Conservation (phyloP, 2,888 invertebrate genomes). For the Aporophyla nigra region DNA sequence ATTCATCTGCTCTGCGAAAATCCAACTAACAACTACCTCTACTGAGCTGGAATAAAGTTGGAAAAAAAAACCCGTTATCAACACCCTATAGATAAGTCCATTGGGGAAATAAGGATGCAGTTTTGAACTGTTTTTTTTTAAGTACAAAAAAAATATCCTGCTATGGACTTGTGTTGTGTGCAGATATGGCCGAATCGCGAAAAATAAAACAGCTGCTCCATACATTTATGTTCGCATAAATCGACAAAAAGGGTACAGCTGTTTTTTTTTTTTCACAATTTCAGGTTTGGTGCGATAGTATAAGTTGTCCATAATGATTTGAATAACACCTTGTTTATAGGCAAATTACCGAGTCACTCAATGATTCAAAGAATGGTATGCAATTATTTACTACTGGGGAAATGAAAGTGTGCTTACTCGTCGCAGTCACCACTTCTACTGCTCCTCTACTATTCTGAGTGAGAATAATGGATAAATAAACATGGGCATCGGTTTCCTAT, state of each 20-base stretch:
- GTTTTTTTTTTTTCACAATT: neutral
- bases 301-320: neutral
- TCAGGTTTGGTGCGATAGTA: no score
- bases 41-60: neutral
- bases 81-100: neutral
- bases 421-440: neutral
- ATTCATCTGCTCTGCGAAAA: slow-evolving; percentile 11
- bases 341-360: neutral
- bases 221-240: neutral
- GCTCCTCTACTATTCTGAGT: no score
- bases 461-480: neutral
- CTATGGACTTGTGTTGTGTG: neutral
- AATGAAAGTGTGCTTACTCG: slow-evolving; percentile 7
- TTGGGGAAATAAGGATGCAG: neutral
- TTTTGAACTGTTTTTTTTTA: neutral
- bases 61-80: neutral
- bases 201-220: neutral
- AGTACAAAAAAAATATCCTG: no score
- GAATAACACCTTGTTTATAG: neutral
- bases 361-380: neutral
- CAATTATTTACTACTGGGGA: neutral
- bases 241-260: neutral
- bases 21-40: neutral
- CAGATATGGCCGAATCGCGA: no score
- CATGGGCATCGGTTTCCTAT: neutral